phyloP scores from a whole-genome alignment of 2,888 invertebrate genomes.

The Machimus rusticus region DNA sequence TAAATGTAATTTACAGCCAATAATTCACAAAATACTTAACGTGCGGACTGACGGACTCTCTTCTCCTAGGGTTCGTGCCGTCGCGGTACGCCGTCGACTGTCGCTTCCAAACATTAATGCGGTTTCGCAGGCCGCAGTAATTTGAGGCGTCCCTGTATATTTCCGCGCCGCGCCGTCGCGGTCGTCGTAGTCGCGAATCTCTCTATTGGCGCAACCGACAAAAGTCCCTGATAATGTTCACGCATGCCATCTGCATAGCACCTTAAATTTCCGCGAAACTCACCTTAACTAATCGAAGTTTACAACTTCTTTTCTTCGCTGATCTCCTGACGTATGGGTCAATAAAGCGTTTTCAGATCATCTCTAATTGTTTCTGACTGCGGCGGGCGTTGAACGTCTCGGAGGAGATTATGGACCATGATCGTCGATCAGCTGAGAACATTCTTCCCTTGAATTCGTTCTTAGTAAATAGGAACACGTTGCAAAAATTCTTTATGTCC shows the following conservation, averaged over 20 bases:
- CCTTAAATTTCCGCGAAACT: slow-evolving; percentile 40
- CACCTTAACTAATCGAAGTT: slow-evolving; percentile 41
- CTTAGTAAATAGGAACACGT: neutral
- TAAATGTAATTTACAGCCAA: slow-evolving; percentile 45
- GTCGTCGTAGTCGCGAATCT: neutral
- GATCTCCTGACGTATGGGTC: slow-evolving; percentile 1
- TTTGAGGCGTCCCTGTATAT: slow-evolving; percentile 1
- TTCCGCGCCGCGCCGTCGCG: neutral
- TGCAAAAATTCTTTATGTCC: neutral
- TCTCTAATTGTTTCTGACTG: neutral
- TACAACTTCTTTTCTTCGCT: slow-evolving; percentile 40
- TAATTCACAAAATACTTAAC: slow-evolving; percentile 45
- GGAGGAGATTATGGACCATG: neutral
- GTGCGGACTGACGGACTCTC: slow-evolving; percentile 27
- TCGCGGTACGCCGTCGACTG: neutral
- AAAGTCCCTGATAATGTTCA: slow-evolving; percentile 31
- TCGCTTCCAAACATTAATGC: neutral
- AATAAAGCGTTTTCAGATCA: neutral
- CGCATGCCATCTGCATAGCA: slow-evolving; percentile 34
- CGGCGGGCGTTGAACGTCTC: neutral
- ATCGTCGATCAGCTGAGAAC: neutral
- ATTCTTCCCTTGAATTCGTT: neutral
- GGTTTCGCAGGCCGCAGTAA: slow-evolving; percentile 12
- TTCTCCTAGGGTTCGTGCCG: slow-evolving; percentile 11
- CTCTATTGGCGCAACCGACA: slow-evolving; percentile 33